These are phyloP conservation scores for Micromesistius poutassou DNA, from an alignment of 2,797 vertebrate genomes.

Conservation along the genomic window DNA sequence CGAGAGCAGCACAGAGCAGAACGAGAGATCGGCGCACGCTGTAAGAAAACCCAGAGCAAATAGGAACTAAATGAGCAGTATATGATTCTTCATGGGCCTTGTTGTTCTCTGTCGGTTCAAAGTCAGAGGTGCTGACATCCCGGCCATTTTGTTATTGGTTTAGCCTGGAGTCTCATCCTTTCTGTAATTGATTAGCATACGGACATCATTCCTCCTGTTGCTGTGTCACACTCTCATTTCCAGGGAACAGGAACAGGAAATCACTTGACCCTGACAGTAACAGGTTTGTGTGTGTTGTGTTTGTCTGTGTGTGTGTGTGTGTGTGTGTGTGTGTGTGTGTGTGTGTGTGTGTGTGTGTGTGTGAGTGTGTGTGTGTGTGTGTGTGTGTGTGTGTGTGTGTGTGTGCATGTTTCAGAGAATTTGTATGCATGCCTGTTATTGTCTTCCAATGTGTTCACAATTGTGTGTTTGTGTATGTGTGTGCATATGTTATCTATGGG, in stretches of 20 bases:
- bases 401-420: neutral
- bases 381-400: neutral
- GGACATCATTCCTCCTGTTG: conserved; percentile 37
- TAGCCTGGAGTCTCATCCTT: conserved; percentile 31
- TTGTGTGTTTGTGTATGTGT: neutral
- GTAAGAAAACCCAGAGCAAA: too few species aligned
- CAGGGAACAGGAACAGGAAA: conserved; percentile 15
- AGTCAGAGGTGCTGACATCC: conserved; percentile 33
- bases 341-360: conserved; percentile 1
- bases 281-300: neutral
- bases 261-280: neutral
- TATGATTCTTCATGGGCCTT: conserved; percentile 34
- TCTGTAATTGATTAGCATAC: conserved; percentile 33
- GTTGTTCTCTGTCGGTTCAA: conserved; percentile 3
- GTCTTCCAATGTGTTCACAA: neutral
- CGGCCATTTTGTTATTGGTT: conserved; percentile 41
- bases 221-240: conserved; percentile 36
- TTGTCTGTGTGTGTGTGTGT: neutral
- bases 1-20: too few species aligned
- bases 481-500: neutral
- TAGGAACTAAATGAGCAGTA: conserved; percentile 3
- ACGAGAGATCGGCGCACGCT: too few species aligned
- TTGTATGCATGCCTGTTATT: neutral
- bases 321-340: neutral
- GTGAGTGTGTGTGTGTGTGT: neutral